These are phyloP conservation scores for Argyresthia goedartella DNA, from an alignment of 2,888 invertebrate species.

Conservation along the genomic window DNA sequence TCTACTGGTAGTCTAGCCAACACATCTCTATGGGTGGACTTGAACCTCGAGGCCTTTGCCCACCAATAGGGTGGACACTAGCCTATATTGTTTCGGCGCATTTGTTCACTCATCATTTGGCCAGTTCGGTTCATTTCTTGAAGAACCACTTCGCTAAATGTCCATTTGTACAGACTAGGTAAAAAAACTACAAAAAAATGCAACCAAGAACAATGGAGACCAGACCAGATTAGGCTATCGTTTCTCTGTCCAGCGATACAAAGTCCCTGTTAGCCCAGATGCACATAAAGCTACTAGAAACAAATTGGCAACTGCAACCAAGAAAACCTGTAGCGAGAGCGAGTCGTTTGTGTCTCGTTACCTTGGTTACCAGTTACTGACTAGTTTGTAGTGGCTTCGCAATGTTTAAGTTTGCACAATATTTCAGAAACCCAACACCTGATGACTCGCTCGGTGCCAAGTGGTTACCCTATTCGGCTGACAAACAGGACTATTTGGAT, in stretches of 20 bases:
- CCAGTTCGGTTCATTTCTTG: not conserved
- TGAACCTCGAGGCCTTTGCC: no score
- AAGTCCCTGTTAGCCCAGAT: no score
- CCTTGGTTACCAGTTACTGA: no score
- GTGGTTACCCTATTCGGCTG: slow-evolving; percentile 29
- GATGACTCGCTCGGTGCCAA: slow-evolving; percentile 20
- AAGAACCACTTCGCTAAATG: not conserved
- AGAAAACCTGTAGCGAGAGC: no score
- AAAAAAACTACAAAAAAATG: not conserved
- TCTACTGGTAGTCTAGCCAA: no score
- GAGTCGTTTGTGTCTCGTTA: no score
- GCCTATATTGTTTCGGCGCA: not conserved
- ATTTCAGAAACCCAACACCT: slow-evolving; percentile 36
- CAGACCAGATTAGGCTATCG: no score
- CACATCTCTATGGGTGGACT: no score
- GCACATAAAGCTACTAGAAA: no score
- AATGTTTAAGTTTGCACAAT: not conserved
- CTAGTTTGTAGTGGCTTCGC: not conserved
- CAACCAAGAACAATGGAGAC: no score
- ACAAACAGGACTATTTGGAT: slow-evolving; percentile 27
- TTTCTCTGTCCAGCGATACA: not conserved
- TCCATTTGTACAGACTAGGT: not conserved
- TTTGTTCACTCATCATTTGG: not conserved
- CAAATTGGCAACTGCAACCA: no score
- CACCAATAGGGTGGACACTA: not conserved